Evolutionary conservation across 2,888 invertebrate species (phyloP).

Genomic region (Pachycephus smyrnensis): DNA sequence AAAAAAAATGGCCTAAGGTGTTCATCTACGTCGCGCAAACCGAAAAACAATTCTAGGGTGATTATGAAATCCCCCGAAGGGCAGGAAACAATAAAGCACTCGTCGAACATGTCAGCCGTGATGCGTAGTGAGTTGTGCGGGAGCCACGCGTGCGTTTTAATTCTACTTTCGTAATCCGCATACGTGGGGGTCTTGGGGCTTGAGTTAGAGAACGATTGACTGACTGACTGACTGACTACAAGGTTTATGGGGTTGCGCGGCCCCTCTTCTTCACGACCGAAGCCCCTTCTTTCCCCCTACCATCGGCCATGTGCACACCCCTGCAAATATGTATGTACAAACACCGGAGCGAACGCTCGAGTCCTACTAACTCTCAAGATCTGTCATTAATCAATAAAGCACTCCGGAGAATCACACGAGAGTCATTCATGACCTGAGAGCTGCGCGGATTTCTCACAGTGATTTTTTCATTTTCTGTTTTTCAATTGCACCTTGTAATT

Average conservation of each 20-base stretch:
- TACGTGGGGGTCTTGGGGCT: slow-evolving; percentile 17
- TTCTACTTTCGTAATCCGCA: slow-evolving; percentile 46
- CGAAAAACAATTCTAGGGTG: slow-evolving; percentile 48
- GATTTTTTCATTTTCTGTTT: neutral
- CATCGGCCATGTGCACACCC: slow-evolving; percentile 27
- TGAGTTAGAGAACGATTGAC: slow-evolving; percentile 49
- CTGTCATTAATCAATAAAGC: slow-evolving; percentile 34
- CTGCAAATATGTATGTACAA: slow-evolving; percentile 41
- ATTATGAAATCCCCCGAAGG: slow-evolving; percentile 39
- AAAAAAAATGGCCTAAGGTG: neutral
- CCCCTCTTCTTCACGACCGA: slow-evolving; percentile 1
- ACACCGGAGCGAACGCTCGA: slow-evolving; percentile 29
- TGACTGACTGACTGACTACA: slow-evolving; percentile 51
- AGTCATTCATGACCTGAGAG: slow-evolving; percentile 1
- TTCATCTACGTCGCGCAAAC: slow-evolving; percentile 17
- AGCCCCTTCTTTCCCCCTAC: slow-evolving; percentile 8
- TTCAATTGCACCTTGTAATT: neutral
- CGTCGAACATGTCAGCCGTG: slow-evolving; percentile 34
- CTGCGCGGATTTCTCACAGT: neutral
- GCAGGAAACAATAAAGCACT: slow-evolving; percentile 44
- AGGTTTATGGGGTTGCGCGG: slow-evolving; percentile 35
- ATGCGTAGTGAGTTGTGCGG: slow-evolving; percentile 22
- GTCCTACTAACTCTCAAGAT: slow-evolving; percentile 20
- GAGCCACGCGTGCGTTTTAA: slow-evolving; percentile 52
- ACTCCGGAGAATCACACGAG: slow-evolving; percentile 3